Percentiles rank a stretch among this genome's conserved stretches.
Evolutionary conservation across 2,113 vertebrate species (phyloP).

Genomic region (Narcine bancroftii): DNA sequence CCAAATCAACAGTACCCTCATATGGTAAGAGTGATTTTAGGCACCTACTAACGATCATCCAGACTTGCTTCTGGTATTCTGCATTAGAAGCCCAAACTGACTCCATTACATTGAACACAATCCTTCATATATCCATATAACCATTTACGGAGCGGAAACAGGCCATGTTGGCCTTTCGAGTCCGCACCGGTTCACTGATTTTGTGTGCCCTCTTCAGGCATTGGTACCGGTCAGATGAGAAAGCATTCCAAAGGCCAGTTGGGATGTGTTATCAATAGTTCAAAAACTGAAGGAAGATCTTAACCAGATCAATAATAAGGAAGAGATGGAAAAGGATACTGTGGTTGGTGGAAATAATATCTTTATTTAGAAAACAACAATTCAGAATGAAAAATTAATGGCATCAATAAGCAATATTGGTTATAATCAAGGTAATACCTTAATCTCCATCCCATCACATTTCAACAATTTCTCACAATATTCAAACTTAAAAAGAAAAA

Average conservation of each 20-base stretch:
- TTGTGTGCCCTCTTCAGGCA: no score
- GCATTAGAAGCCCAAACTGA: neutral
- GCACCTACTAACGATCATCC: neutral
- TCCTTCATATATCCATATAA: no score
- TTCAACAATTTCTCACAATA: neutral
- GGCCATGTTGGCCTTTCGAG: no score
- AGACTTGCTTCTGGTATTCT: neutral
- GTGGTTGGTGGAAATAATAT: neutral
- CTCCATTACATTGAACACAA: no score
- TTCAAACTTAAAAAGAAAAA: neutral
- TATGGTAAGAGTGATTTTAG: neutral
- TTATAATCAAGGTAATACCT: neutral
- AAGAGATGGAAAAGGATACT: no score
- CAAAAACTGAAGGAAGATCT: neutral
- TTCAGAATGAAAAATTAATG: neutral
- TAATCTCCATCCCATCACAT: neutral
- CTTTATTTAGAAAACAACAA: constrained; percentile 8
- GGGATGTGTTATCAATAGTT: neutral
- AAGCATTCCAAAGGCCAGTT: neutral
- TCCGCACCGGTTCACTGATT: no score
- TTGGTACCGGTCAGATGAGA: no score
- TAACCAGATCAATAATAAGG: neutral
- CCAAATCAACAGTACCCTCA: neutral
- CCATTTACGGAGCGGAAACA: no score
- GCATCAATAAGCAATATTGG: neutral